Conservation (phyloP, 2,888 invertebrate species). For the Apodemia zela region DNA sequence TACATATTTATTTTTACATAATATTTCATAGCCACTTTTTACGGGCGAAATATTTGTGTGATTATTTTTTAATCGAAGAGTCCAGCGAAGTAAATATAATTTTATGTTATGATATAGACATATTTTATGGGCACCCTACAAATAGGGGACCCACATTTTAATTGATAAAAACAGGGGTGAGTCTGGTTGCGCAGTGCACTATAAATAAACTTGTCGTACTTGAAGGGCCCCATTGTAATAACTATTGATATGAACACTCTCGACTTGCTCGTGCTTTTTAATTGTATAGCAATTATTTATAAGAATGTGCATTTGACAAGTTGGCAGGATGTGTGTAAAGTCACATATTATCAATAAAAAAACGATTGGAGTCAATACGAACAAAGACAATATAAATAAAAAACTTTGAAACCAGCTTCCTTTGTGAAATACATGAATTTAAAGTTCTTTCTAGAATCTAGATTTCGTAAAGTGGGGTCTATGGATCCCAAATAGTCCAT, state of each 20-base stretch:
- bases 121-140: conserved; percentile 34
- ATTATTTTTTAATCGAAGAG: no score
- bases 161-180: conserved; percentile 60
- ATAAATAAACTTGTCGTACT: conserved; percentile 37
- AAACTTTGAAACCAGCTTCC: no score
- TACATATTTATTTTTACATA: no score
- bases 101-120: background rate
- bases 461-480: no score
- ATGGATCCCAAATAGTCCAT: no score
- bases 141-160: conserved; percentile 47
- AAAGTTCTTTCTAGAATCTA: no score
- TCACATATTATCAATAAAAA: background rate
- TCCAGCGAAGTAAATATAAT: no score
- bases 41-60: no score
- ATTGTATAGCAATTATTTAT: conserved; percentile 11
- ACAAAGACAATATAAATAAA: background rate
- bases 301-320: conserved; percentile 14
- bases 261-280: conserved; percentile 13
- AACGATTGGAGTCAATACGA: background rate
- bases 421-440: no score
- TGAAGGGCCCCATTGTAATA: conserved; percentile 32
- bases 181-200: conserved; percentile 33
- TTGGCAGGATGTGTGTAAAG: conserved; percentile 6
- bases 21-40: no score
- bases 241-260: conserved; percentile 31